Evolutionary conservation across 1,140 invertebrate species (phyloP).

Genomic region (Papilio machaon): DNA sequence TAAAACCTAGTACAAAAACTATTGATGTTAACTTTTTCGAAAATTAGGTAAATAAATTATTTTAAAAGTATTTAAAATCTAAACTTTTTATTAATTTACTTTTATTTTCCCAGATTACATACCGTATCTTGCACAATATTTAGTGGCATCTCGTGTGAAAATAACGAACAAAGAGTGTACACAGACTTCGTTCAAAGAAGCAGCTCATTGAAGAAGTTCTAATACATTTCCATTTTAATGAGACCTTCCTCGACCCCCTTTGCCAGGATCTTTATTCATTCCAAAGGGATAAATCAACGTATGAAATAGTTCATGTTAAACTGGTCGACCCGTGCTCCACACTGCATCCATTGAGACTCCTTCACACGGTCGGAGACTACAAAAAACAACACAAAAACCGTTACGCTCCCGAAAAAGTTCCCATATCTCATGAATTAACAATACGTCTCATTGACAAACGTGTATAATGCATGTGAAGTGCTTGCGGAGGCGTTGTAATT

Average conservation of each 20-base stretch:
- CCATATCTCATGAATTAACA: slow-evolving; percentile 73
- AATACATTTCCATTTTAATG: slow-evolving; percentile 51
- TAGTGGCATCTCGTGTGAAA: slow-evolving; percentile 70
- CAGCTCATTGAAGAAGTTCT: slow-evolving; percentile 70
- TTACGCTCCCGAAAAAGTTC: slow-evolving; percentile 78
- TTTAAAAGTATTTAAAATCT: too few species aligned
- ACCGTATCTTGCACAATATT: slow-evolving; percentile 57
- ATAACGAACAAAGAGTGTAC: slow-evolving; percentile 65
- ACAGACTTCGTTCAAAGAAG: slow-evolving; percentile 65
- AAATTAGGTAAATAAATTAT: too few species aligned
- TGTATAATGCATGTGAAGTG: background rate
- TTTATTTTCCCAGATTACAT: slow-evolving; percentile 38
- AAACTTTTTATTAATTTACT: background rate
- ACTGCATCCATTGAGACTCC: slow-evolving; percentile 76
- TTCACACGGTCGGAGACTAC: slow-evolving; percentile 78
- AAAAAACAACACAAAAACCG: slow-evolving; percentile 81
- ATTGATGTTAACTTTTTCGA: too few species aligned
- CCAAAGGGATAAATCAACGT: slow-evolving; percentile 40
- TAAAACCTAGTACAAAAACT: too few species aligned
- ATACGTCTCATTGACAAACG: slow-evolving; percentile 72
- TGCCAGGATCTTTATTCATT: background rate
- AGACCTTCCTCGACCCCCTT: slow-evolving; percentile 51
- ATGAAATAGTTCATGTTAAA: slow-evolving; percentile 54
- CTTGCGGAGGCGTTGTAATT: background rate
- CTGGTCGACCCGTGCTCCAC: slow-evolving; percentile 62